A percentile compares a stretch with the other conserved stretches of the same genome.
Evolutionary conservation across 1,140 invertebrate genomes (phyloP).

Genomic region (Caenorhabditis inopinata): DNA sequence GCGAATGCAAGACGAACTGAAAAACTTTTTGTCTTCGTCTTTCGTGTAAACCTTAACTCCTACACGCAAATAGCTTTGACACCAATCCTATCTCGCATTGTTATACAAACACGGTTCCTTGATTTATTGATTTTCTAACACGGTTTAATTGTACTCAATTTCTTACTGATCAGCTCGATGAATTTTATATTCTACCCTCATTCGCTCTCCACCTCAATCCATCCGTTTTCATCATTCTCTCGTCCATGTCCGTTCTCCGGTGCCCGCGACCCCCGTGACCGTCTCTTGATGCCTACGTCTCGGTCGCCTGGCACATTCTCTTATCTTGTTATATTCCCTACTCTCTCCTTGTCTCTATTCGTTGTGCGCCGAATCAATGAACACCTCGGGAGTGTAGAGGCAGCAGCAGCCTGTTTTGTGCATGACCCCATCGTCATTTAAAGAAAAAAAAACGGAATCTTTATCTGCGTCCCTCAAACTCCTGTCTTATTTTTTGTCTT

Average conservation of each 20-base stretch:
- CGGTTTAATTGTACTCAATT: too few relatives aligned
- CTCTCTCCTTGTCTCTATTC: background rate
- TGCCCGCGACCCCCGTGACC: slow-evolving; percentile 29
- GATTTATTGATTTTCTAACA: too few relatives aligned
- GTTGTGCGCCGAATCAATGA: slow-evolving; percentile 27
- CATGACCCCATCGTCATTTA: slow-evolving; percentile 20
- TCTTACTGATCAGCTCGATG: background rate
- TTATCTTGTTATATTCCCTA: background rate
- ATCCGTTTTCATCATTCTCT: background rate
- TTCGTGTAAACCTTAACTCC: too few relatives aligned
- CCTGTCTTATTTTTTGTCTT: background rate
- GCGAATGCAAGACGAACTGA: too few relatives aligned
- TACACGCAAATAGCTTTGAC: too few relatives aligned
- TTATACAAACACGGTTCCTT: too few relatives aligned
- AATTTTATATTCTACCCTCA: background rate
- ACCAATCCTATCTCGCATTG: too few relatives aligned
- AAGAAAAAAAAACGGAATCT: background rate
- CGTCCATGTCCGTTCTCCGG: slow-evolving; percentile 5
- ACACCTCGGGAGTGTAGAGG: background rate
- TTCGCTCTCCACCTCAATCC: background rate
- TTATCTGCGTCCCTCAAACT: background rate
- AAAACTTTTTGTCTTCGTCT: too few relatives aligned
- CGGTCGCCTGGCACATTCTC: background rate
- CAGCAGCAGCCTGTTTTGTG: slow-evolving; percentile 23
- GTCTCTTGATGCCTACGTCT: slow-evolving; percentile 6